Conservation (phyloP, 2,113 vertebrate species). For the Cyprinodon variegatus region DNA sequence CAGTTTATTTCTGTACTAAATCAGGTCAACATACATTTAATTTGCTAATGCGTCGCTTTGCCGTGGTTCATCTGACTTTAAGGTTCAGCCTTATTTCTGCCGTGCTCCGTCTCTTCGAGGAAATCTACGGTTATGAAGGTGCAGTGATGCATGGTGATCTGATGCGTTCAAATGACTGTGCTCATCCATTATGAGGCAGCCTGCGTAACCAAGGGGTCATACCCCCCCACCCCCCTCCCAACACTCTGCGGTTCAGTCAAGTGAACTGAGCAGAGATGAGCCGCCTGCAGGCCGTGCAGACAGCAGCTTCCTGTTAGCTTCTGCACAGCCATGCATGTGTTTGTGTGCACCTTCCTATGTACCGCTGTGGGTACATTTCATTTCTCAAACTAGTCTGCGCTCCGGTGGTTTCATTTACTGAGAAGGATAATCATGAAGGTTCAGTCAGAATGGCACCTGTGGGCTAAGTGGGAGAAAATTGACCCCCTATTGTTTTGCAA, state of each 20-base stretch:
- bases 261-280: slow-evolving; percentile 61
- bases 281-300: slow-evolving; percentile 43
- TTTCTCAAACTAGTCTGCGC: slow-evolving; percentile 3
- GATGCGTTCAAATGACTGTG: slow-evolving; percentile 40
- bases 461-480: slow-evolving; percentile 19
- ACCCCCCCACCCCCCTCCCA: neutral
- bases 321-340: neutral
- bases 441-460: neutral
- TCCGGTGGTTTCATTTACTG: neutral
- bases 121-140: slow-evolving; percentile 30
- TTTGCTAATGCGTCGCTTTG: neutral
- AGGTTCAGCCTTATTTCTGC: neutral
- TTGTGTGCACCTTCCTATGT: neutral
- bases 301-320: slow-evolving; percentile 30
- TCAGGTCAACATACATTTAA: neutral
- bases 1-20: neutral
- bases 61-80: neutral
- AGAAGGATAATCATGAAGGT: neutral
- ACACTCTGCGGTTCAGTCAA: slow-evolving; percentile 53
- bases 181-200: slow-evolving; percentile 65
- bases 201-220: slow-evolving; percentile 54
- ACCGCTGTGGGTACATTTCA: slow-evolving; percentile 1
- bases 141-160: slow-evolving; percentile 39
- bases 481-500: slow-evolving; percentile 10
- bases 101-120: neutral